Percentiles rank a stretch among this genome's conserved stretches.
Evolutionary conservation across 2,888 invertebrate genomes (phyloP).

Genomic region (Sesia bembeciformis): DNA sequence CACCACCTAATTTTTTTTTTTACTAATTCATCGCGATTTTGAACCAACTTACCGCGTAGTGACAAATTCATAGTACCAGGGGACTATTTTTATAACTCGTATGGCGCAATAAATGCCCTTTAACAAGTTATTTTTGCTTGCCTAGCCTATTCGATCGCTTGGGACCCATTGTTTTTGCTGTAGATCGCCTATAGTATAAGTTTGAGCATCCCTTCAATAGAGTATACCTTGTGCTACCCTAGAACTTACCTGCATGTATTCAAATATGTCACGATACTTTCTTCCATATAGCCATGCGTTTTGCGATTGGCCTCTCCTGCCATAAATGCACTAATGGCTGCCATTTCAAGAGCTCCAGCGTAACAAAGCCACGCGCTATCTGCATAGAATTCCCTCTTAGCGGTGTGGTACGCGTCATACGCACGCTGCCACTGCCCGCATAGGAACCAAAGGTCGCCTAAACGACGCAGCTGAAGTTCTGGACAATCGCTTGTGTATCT

Average conservation of each 20-base stretch:
- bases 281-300: slow-evolving; percentile 93
- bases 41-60: too few relatives aligned
- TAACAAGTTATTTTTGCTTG: too few relatives aligned
- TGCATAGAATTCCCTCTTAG: slow-evolving; percentile 97
- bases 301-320: slow-evolving; percentile 84
- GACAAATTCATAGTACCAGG: too few relatives aligned
- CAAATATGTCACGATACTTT: slow-evolving; percentile 92
- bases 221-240: neutral
- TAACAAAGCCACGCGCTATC: slow-evolving; percentile 98
- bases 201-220: neutral
- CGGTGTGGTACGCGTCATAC: slow-evolving; percentile 94
- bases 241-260: slow-evolving; percentile 85
- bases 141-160: too few relatives aligned
- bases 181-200: neutral
- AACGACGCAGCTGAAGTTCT: slow-evolving; percentile 92
- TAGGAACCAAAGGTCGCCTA: slow-evolving; percentile 97
- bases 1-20: too few relatives aligned
- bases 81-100: neutral
- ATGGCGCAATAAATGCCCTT: too few relatives aligned
- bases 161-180: neutral
- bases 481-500: slow-evolving; percentile 89
- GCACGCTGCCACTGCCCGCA: slow-evolving; percentile 95
- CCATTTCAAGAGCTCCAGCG: slow-evolving; percentile 98
- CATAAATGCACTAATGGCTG: slow-evolving; percentile 93
- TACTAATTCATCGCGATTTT: too few relatives aligned